Evolutionary conservation across 2,113 vertebrate genomes (phyloP), one percentile per base, ranked within the genome.

Genomic region (Ctenodactylus gundi): DNA sequence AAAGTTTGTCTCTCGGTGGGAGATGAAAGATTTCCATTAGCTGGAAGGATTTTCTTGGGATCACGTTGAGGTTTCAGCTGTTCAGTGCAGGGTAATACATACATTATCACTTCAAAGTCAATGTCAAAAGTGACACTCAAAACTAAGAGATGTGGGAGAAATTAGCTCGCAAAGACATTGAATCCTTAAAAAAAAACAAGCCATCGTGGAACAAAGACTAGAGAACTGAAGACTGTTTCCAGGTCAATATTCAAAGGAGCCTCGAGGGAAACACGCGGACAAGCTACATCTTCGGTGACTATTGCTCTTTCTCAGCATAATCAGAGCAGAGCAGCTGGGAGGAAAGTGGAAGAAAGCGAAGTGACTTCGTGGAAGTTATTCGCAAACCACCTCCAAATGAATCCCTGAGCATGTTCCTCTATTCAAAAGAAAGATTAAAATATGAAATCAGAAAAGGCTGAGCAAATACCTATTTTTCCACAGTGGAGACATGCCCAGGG

Each of bases 261-360:
- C 0, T 7, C 6, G 9, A 27, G 39, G 23, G 3, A 31, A 10
- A 14, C 0, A n/a, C 80, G 0, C 0, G 1, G n/a, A 1, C 31
- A 4, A 5, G 39, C 6, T 3, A 7, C 36, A 0, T 2, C 31
- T 27, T 14, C 39, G 7, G 9, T 1, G 9, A 6, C 21, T 21
- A 1, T 1, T 6, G 20, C 6, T 36, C 36, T 36, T 25, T 34
- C 29, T 68, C 25, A 4, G 44, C 51, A 51, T 20, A 12, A 11
- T 0, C 34, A 53, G 41, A 34, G 4, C 1, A 55, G 55, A 31
- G 14, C 7, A 4, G 12, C 17, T 31, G 7, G 29, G 31, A 21
- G 21, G 27, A 55, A 7, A 8, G 31, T 0, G 4, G 41, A 55
- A 27, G 36, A 17, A 60, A 34, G 1, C 3, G 14, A 21, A 4